phyloP scores from a whole-genome alignment of 2,113 vertebrate species.

The Esox niger region DNA sequence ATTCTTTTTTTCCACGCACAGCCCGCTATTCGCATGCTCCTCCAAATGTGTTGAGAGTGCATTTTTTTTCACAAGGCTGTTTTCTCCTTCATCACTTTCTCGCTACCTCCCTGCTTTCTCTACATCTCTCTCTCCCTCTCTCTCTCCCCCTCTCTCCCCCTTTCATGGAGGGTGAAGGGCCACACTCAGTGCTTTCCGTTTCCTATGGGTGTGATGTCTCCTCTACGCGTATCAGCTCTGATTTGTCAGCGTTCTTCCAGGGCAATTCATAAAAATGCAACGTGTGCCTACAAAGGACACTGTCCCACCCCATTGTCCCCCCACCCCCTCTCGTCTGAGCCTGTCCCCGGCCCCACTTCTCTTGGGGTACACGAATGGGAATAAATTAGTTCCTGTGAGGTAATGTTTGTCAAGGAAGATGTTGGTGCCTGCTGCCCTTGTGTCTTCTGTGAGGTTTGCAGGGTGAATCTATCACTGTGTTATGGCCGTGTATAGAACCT shows the following conservation, averaged over 20 bases:
- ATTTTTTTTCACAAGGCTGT: slow-evolving; percentile 67
- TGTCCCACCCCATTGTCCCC: background rate
- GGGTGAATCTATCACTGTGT: slow-evolving; percentile 28
- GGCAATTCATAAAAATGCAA: slow-evolving; percentile 77
- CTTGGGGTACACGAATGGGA: slow-evolving; percentile 28
- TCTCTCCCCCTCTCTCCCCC: slow-evolving; percentile 9
- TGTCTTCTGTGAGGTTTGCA: slow-evolving; percentile 15
- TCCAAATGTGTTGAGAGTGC: slow-evolving; percentile 73
- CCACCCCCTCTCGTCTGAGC: slow-evolving; percentile 34
- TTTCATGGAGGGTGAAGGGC: slow-evolving; percentile 64
- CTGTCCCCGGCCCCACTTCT: slow-evolving; percentile 31
- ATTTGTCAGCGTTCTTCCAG: slow-evolving; percentile 75
- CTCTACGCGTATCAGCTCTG: slow-evolving; percentile 69
- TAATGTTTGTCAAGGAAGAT: slow-evolving; percentile 23
- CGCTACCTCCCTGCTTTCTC: slow-evolving; percentile 20
- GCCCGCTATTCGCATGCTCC: slow-evolving; percentile 65
- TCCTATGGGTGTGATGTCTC: slow-evolving; percentile 77
- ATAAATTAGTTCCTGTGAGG: slow-evolving; percentile 18
- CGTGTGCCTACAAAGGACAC: slow-evolving; percentile 68
- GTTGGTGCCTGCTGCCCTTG: background rate
- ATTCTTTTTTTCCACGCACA: slow-evolving; percentile 31
- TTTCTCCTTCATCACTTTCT: slow-evolving; percentile 30
- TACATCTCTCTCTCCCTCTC: slow-evolving; percentile 24
- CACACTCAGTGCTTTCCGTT: slow-evolving; percentile 78
- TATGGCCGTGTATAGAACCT: slow-evolving; percentile 18